These are phyloP conservation scores for Drosophila oshimai DNA, from an alignment of 1,140 invertebrate genomes.

Conservation along the genomic window DNA sequence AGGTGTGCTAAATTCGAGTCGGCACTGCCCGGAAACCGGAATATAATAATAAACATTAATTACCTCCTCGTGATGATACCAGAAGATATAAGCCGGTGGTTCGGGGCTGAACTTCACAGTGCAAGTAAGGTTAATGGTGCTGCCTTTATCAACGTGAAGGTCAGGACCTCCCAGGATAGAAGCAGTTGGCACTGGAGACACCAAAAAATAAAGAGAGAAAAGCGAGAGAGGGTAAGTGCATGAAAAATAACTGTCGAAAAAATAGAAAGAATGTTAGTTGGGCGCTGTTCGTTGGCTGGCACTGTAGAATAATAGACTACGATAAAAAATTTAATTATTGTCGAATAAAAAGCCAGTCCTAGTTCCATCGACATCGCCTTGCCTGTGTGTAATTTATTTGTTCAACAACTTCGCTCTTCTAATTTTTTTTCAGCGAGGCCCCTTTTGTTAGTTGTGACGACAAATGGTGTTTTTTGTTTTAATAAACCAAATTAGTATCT, in stretches of 20 bases:
- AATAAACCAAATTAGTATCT: too few species aligned
- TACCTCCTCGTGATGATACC: slow-evolving; percentile 96
- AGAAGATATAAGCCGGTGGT: slow-evolving; percentile 95
- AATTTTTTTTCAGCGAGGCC: slow-evolving; percentile 24
- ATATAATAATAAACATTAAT: slow-evolving; percentile 82
- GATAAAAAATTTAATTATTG: slow-evolving; percentile 82
- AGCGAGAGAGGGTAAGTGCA: slow-evolving; percentile 35
- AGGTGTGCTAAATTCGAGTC: background rate
- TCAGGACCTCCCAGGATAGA: slow-evolving; percentile 94
- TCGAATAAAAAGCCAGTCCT: slow-evolving; percentile 76
- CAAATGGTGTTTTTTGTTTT: slow-evolving; percentile 80
- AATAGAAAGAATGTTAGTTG: slow-evolving; percentile 12
- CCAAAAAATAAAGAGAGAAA: slow-evolving; percentile 50
- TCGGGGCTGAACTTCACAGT: slow-evolving; percentile 94
- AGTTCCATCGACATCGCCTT: slow-evolving; percentile 15
- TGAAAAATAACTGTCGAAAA: slow-evolving; percentile 48
- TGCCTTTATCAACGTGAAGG: slow-evolving; percentile 94
- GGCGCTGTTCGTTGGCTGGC: slow-evolving; percentile 28
- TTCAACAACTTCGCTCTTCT: slow-evolving; percentile 67
- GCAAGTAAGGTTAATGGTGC: slow-evolving; percentile 95
- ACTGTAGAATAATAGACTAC: slow-evolving; percentile 81
- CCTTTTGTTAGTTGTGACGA: slow-evolving; percentile 75
- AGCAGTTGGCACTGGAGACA: slow-evolving; percentile 93
- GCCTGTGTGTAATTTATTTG: slow-evolving; percentile 77
- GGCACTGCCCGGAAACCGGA: background rate